A percentile compares a stretch with the other conserved stretches of the same genome.
Conservation (phyloP, 2,797 vertebrate species). For the Cephalopachus bancanus region DNA sequence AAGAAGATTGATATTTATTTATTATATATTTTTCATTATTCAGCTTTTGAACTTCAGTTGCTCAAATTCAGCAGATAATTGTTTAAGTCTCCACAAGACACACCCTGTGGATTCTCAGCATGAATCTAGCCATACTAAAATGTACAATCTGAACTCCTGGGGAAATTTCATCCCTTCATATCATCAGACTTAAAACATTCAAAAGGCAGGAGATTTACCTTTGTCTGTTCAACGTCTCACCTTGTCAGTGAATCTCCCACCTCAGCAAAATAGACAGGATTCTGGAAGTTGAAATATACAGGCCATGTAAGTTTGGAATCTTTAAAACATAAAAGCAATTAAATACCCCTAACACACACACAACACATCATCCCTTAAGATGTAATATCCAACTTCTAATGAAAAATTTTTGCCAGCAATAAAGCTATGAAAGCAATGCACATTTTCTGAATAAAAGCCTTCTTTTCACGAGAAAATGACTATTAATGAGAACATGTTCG, state of each 20-base stretch:
- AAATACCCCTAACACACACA: constrained; percentile 23
- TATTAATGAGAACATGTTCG: constrained; percentile 89
- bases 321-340: constrained; percentile 67
- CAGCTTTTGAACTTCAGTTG: constrained; percentile 31
- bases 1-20: constrained; percentile 21
- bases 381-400: constrained; percentile 74
- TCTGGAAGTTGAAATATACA: background rate
- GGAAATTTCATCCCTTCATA: constrained; percentile 68
- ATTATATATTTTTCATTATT: constrained; percentile 60
- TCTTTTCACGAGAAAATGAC: constrained; percentile 89
- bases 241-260: background rate
- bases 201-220: background rate
- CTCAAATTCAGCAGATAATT: constrained; percentile 65
- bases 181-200: constrained; percentile 57
- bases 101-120: background rate
- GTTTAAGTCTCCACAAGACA: background rate
- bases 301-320: background rate
- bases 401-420: constrained; percentile 85
- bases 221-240: constrained; percentile 2
- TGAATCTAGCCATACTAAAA: constrained; percentile 25
- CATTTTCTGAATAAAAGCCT: constrained; percentile 88
- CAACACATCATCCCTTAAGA: constrained; percentile 13
- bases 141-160: constrained; percentile 58
- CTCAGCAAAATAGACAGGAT: background rate
- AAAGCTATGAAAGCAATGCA: constrained; percentile 83